phyloP scores from a whole-genome alignment of 2,888 invertebrate genomes.

The Therioaphis trifolii region DNA sequence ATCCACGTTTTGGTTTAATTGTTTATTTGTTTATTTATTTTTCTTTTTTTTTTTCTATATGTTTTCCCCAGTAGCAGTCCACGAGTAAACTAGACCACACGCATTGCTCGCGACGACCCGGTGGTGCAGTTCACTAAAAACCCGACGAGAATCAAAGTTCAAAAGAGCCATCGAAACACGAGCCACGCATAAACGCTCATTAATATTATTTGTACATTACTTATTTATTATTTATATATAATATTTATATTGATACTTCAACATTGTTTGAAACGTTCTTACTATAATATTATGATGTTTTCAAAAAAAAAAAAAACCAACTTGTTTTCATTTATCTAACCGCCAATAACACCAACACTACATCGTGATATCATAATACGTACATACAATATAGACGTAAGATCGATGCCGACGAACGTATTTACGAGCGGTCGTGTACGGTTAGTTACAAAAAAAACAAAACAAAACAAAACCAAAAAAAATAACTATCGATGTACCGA shows the following conservation, averaged over 20 bases:
- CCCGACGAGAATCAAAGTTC: conserved; percentile 51
- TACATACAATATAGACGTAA: too few species aligned
- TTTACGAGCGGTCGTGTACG: too few species aligned
- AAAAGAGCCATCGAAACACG: conserved; percentile 42
- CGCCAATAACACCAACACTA: neutral
- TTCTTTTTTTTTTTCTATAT: conserved; percentile 14
- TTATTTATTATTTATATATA: conserved; percentile 61
- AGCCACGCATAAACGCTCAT: conserved; percentile 25
- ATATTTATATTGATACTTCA: conserved; percentile 44
- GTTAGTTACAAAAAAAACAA: too few species aligned
- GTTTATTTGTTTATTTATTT: too few species aligned
- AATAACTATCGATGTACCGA: neutral
- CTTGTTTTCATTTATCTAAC: conserved; percentile 14
- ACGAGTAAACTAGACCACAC: neutral
- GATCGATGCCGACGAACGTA: too few species aligned
- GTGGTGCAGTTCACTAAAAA: neutral
- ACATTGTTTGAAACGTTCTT: conserved; percentile 40
- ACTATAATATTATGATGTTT: conserved; percentile 42
- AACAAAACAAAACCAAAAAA: too few species aligned
- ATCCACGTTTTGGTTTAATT: too few species aligned
- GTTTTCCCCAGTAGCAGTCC: neutral
- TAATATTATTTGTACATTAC: conserved; percentile 60
- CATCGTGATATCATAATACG: neutral
- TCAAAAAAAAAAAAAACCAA: conserved; percentile 40
- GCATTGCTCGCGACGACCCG: neutral